Evolutionary conservation across 92 coral and sea anemone genomes (phyloP).

Genomic region (Epizoanthus illoricatus): DNA sequence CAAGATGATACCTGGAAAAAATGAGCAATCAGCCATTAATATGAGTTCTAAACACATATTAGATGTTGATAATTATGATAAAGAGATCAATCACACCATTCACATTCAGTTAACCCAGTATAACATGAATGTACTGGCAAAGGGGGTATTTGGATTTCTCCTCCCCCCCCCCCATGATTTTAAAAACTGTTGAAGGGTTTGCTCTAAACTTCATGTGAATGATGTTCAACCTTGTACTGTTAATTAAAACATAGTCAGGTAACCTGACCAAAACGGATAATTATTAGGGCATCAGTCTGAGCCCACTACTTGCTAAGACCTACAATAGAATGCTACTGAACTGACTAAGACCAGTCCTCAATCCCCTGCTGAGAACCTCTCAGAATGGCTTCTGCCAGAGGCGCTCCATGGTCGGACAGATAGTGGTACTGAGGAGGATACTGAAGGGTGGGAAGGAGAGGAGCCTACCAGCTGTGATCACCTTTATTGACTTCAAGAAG

Average conservation of each 20-base stretch:
- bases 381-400: constrained; percentile 43
- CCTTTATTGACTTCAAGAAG: constrained; percentile 37
- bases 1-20: constrained; percentile 72
- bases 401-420: constrained; percentile 22
- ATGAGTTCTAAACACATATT: background rate
- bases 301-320: background rate
- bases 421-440: constrained; percentile 15
- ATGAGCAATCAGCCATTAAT: background rate
- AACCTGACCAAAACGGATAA: constrained; percentile 16
- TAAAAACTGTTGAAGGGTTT: too few species aligned
- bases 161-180: too few species aligned
- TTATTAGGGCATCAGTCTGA: constrained; percentile 24
- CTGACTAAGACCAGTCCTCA: constrained; percentile 9
- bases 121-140: too few species aligned
- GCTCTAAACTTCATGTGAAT: too few species aligned
- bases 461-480: constrained; percentile 9
- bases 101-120: background rate
- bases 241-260: background rate
- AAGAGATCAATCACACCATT: background rate
- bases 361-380: background rate
- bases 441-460: constrained; percentile 4
- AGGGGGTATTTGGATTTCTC: too few species aligned
- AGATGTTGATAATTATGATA: background rate
- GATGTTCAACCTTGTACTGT: too few species aligned
- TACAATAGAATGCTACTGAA: constrained; percentile 12